Percentiles rank a stretch among this genome's conserved stretches.
These are phyloP conservation scores for Cremastinae sp. DNA, from an alignment of 2,888 invertebrate genomes.

Conservation along the genomic window DNA sequence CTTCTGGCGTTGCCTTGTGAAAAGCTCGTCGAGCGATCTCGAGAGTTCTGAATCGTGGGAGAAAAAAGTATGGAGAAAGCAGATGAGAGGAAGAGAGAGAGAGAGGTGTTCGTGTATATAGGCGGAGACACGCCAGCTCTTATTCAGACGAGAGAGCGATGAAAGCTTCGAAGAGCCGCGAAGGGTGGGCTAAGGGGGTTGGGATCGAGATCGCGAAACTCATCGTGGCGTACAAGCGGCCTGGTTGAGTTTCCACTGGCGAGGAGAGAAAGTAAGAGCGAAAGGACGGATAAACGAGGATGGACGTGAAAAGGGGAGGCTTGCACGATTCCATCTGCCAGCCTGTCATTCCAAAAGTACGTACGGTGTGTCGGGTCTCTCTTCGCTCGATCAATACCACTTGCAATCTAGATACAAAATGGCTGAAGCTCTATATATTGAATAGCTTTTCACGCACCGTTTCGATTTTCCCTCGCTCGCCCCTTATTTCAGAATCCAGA, in stretches of 20 bases:
- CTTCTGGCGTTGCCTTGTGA: slow-evolving; percentile 27
- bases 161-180: slow-evolving; percentile 63
- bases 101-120: slow-evolving; percentile 69
- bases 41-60: slow-evolving; percentile 55
- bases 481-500: not conserved
- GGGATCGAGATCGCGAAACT: slow-evolving; percentile 69
- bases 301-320: slow-evolving; percentile 72
- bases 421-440: slow-evolving; percentile 71
- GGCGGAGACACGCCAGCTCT: slow-evolving; percentile 74
- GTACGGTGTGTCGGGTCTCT: slow-evolving; percentile 74
- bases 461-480: slow-evolving; percentile 40
- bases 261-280: slow-evolving; percentile 44
- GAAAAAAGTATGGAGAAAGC: slow-evolving; percentile 66
- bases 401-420: slow-evolving; percentile 80
- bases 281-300: slow-evolving; percentile 60
- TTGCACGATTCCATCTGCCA: slow-evolving; percentile 81
- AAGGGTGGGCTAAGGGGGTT: slow-evolving; percentile 58
- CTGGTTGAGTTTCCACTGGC: slow-evolving; percentile 34
- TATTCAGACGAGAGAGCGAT: slow-evolving; percentile 62
- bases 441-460: slow-evolving; percentile 57
- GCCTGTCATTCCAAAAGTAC: slow-evolving; percentile 81
- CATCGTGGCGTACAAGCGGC: slow-evolving; percentile 28
- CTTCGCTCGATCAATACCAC: slow-evolving; percentile 79
- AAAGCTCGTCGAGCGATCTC: slow-evolving; percentile 51
- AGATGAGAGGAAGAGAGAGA: slow-evolving; percentile 76